Base-by-base conservation (phyloP, 2,797 vertebrate genomes). In the Rallus crepitans region DNA sequence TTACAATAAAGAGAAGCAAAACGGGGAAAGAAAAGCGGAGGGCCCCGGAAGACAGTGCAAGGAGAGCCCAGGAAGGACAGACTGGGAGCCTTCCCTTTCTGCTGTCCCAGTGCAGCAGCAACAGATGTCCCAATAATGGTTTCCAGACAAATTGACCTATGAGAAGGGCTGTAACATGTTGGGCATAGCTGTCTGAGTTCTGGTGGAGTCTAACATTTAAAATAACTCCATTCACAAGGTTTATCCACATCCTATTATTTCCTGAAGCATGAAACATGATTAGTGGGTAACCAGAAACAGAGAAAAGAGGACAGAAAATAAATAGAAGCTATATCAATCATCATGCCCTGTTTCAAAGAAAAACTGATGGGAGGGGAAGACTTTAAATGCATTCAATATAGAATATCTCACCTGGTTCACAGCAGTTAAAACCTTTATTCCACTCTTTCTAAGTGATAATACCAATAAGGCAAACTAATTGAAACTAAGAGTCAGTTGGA, bases 21-120 rank as follows among this genome's bases (percentile, higher is more conserved):
- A 61, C 11, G 27, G 15, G 11, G 25, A 72, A 42, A 6, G 63
- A 19, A 66, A 69, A 61, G 19, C 35, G 8, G 11, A 61, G 5
- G 13, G 5, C 9, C 13, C 17, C 57, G 28, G 17, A 24, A 73
- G 7, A 65, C 4, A 48, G 20, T 7, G 60, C 10, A 48, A 57
- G 11, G 16, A 13, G 73, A 15, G 4, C 6, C 25, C 11, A 50
- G 39, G 42, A 84, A 75, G 17, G 23, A 63, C 20, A 45, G 6
- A 18, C 6, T 7, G 1, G 15, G 6, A 82, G 5, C 5, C 6
- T 65, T 3, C 4, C 28, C 5, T 40, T 1, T 37, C 40, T 40
- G 12, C 20, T 59, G 19, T 28, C 31, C 42, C 15, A 19, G 24
- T 63, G 18, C 28, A 71, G 25, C 15, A 53, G 14, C 39, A 48